Percentiles rank a stretch among this genome's conserved stretches.
These are phyloP conservation scores for Quiscalus mexicanus DNA, from an alignment of 2,113 vertebrate species.

Conservation along the genomic window DNA sequence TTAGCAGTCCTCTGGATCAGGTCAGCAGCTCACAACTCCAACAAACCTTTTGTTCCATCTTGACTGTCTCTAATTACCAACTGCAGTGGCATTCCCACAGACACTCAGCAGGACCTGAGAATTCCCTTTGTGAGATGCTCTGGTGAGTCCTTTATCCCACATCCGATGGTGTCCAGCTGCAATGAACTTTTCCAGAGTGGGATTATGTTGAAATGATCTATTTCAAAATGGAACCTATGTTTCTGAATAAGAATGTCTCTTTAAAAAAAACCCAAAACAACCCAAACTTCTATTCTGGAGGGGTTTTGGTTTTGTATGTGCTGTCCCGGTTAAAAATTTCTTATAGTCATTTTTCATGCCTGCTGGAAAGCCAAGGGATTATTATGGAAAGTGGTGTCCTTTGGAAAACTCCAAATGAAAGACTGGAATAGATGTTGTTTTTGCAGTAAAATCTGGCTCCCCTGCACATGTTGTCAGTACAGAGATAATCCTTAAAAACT, in stretches of 20 bases:
- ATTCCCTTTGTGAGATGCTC: neutral
- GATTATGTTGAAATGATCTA: neutral
- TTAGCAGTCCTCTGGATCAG: neutral
- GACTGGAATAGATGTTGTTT: neutral
- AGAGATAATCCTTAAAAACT: conserved; percentile 15
- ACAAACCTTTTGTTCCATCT: neutral
- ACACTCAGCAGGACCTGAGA: neutral
- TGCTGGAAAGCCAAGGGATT: neutral
- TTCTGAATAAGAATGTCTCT: neutral
- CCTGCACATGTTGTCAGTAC: neutral
- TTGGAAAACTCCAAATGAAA: neutral
- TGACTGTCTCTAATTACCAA: neutral
- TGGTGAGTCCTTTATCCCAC: neutral
- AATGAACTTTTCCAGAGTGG: neutral
- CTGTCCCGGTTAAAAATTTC: neutral
- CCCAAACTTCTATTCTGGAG: neutral
- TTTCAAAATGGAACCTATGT: neutral
- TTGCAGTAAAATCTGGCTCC: conserved; percentile 15
- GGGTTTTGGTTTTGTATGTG: accelerated
- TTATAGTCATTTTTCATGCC: neutral
- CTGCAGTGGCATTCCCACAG: neutral
- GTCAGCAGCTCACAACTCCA: neutral
- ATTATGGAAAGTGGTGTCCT: neutral
- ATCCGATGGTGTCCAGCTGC: neutral
- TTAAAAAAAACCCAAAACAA: neutral